These are phyloP conservation scores for Drosophila meridiana DNA, from an alignment of 2,888 invertebrate genomes.

Conservation along the genomic window DNA sequence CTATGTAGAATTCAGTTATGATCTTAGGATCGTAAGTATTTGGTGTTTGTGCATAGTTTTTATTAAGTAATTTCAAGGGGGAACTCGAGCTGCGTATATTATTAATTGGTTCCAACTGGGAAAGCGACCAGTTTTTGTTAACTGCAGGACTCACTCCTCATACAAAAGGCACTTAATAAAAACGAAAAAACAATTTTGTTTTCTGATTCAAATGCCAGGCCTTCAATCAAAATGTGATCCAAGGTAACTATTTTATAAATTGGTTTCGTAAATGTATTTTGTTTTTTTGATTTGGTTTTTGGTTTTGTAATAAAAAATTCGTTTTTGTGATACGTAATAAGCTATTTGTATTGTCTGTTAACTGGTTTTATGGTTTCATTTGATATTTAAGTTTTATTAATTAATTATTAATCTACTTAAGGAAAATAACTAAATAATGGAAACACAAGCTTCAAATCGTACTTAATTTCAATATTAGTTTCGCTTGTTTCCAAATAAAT, in stretches of 20 bases:
- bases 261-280: slow-evolving; percentile 16
- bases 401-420: slow-evolving; percentile 66
- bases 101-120: slow-evolving; percentile 35
- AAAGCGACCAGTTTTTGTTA: slow-evolving; percentile 37
- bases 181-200: slow-evolving; percentile 22
- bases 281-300: slow-evolving; percentile 22
- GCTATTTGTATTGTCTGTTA: slow-evolving; percentile 70
- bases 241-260: slow-evolving; percentile 7
- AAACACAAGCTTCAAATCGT: slow-evolving; percentile 16
- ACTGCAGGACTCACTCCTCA: slow-evolving; percentile 60
- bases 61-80: slow-evolving; percentile 20
- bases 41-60: slow-evolving; percentile 36
- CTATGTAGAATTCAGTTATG: slow-evolving; percentile 76
- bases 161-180: slow-evolving; percentile 66
- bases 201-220: slow-evolving; percentile 26
- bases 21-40: slow-evolving; percentile 23
- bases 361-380: slow-evolving; percentile 63
- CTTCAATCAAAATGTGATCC: slow-evolving; percentile 15
- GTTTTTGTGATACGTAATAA: slow-evolving; percentile 55
- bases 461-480: slow-evolving; percentile 12
- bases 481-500: slow-evolving; percentile 23
- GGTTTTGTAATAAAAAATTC: slow-evolving; percentile 16
- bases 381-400: slow-evolving; percentile 23
- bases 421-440: slow-evolving; percentile 67
- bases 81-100: slow-evolving; percentile 20